Evolutionary conservation across 2,888 invertebrate genomes (phyloP), one percentile per base, ranked within the genome.

Genomic region (Troides aeacus): DNA sequence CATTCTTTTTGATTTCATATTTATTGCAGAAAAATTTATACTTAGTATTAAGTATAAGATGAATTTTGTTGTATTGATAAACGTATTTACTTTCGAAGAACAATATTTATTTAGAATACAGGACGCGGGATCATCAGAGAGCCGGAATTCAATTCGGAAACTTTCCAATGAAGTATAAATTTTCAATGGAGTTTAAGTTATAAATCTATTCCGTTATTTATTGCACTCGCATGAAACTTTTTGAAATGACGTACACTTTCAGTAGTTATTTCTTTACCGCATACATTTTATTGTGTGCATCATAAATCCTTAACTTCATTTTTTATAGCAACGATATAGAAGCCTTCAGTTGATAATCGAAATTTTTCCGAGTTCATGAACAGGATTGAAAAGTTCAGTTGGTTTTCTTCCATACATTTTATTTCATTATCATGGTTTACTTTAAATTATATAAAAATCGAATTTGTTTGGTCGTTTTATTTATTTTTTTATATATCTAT

Each of bases 131-230:
- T 57, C 50, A 68, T 59, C 62, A 36, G 50, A 50, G 42, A 63
- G 63, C 56, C 53, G 64, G 50, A 64, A 59, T 58, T 64, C 36
- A 64, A 60, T 60, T 42, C 64, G 42, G 30, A 12, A 68, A 59
- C 60, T 63, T 59, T 68, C 50, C 67, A 57, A 62, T 64, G 23
- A 39, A 23, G 56, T 53, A 57, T 59, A 66, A 62, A 58, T 58
- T 46, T 46, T 65, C 18, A 62, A 62, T 62, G 57, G 58, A 66
- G 61, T 65, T 67, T 68, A 62, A 70, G 74, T 72, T 72, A 71
- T 66, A 36, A 68, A 69, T 69, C 71, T 69, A 69, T 74, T 75
- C 74, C 70, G 75, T 77, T 76, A 79, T 77, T 79, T 79, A 79
- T 78, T 71, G 67, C 75, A 65, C 62, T 73, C 69, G 70, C 71